Evolutionary conservation across 2,113 vertebrate species (phyloP).

Genomic region (Addax nasomaculatus): DNA sequence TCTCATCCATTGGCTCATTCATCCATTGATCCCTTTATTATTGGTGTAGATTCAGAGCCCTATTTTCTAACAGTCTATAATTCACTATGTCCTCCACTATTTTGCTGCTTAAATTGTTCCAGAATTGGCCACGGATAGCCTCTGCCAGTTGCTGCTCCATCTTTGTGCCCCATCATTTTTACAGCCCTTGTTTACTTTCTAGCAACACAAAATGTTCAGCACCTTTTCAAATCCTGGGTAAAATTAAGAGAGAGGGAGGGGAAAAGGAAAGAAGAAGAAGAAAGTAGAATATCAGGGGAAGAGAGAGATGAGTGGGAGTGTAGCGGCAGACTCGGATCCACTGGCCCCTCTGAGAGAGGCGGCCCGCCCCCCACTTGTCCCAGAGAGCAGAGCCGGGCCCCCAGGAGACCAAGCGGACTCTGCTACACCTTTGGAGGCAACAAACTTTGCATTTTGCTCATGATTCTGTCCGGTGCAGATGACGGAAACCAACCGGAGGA

Average conservation of each 20-base stretch:
- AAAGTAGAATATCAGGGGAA: not conserved
- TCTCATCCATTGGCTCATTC: not conserved
- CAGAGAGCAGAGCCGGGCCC: not conserved
- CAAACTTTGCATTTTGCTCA: not conserved
- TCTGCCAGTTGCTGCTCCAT: not conserved
- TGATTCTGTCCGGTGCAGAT: not conserved
- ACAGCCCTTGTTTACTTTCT: not conserved
- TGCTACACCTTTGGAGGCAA: not conserved
- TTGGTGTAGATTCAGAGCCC: not conserved
- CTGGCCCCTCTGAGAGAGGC: not conserved
- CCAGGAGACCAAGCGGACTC: accelerated
- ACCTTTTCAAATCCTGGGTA: not conserved
- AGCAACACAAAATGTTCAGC: not conserved
- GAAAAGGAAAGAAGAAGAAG: not conserved
- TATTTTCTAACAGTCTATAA: not conserved
- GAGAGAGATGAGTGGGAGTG: not conserved
- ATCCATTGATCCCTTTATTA: not conserved
- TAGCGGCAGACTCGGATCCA: not conserved
- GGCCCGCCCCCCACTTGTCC: accelerated
- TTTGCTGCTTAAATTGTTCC: not conserved
- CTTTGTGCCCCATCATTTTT: not conserved
- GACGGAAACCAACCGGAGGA: not conserved
- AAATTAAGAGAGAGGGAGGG: not conserved
- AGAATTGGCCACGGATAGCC: not conserved
- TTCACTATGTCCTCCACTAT: not conserved